Evolutionary conservation across 2,888 invertebrate genomes (phyloP), one percentile per base, ranked within the genome.

Genomic region (Andrena bicolor): DNA sequence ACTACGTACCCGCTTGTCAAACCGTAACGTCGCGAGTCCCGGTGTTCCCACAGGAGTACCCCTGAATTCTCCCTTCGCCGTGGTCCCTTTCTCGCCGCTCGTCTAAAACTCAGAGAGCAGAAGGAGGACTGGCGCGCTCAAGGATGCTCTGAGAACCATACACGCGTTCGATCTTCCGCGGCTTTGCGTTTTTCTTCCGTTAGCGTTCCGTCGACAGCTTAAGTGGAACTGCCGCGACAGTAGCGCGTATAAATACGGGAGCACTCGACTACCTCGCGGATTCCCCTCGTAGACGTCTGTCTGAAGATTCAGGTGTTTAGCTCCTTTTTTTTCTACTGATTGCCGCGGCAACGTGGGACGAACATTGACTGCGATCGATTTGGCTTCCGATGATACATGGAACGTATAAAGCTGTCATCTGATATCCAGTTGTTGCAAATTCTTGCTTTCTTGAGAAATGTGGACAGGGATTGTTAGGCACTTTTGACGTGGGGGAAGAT

Each of bases 21-120:
- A 90, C 86, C 89, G 85, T 88, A 86, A 89, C 84, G 86, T 87
- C 86, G 87, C 76, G 86, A 90, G 88, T 87, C 82, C 85, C 83
- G 83, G 77, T 81, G 76, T 80, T 86, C 88, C 81, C 82, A 28
- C 68, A 84, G 70, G 87, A 87, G 82, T 85, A 85, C 83, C 72
- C 56, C 66, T 72, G 79, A 76, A 82, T 72, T 53, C 75, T 23
- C 70, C 61, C 72, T 32, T 65, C 70, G 63, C 61, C 53, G 35
- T 68, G 53, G 63, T 48, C 69, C 16, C 30, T 72, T 49, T 65
- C 64, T 3, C 63, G 8, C n/a, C 51, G 28, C 23, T 26, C 63
- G 77, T 66, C 79, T 78, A 71, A 80, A 83, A 72, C 56, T 53
- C 49, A 75, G 65, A 60, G 66, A 68, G 63, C 66, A 71, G 68